A percentile compares a stretch with the other conserved stretches of the same genome.
These are phyloP conservation scores for Agrotis segetum DNA, from an alignment of 2,888 invertebrate genomes.

Conservation along the genomic window DNA sequence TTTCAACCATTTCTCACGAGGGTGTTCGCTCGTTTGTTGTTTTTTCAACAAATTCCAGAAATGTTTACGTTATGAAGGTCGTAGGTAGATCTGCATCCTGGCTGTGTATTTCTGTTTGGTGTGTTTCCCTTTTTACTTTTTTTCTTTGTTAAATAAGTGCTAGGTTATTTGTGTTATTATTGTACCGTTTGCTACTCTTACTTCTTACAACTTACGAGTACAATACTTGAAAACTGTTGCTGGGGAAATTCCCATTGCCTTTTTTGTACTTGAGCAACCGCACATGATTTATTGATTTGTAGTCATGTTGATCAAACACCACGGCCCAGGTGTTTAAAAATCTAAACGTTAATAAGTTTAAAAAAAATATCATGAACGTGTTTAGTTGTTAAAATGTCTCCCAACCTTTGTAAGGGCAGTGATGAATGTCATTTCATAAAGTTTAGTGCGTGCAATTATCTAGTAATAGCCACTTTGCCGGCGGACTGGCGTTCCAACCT, in stretches of 20 bases:
- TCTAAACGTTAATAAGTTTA: not conserved
- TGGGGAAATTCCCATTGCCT: constrained; percentile 33
- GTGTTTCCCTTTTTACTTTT: constrained; percentile 25
- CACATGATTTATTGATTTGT: constrained; percentile 5
- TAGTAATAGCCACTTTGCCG: constrained; percentile 75
- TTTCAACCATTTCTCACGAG: constrained; percentile 84
- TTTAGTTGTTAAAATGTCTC: constrained; percentile 48
- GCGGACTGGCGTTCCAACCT: constrained; percentile 79
- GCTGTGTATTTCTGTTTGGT: constrained; percentile 39
- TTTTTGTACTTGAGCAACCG: constrained; percentile 9
- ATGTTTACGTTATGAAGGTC: constrained; percentile 86
- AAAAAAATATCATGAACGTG: constrained; percentile 19
- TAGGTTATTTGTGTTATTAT: constrained; percentile 30
- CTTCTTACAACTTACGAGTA: not conserved
- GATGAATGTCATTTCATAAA: constrained; percentile 81
- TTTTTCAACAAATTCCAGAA: constrained; percentile 85
- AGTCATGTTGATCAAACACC: not conserved
- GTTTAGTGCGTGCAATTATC: constrained; percentile 81
- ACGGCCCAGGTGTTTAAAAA: constrained; percentile 20
- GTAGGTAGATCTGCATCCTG: constrained; percentile 71
- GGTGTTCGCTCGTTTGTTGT: constrained; percentile 80
- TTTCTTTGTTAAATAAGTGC: constrained; percentile 43
- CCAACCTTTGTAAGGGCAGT: constrained; percentile 66
- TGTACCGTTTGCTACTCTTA: constrained; percentile 13
- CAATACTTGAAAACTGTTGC: constrained; percentile 22